Evolutionary conservation across 2,888 invertebrate genomes (phyloP).

Genomic region (Empis livida): DNA sequence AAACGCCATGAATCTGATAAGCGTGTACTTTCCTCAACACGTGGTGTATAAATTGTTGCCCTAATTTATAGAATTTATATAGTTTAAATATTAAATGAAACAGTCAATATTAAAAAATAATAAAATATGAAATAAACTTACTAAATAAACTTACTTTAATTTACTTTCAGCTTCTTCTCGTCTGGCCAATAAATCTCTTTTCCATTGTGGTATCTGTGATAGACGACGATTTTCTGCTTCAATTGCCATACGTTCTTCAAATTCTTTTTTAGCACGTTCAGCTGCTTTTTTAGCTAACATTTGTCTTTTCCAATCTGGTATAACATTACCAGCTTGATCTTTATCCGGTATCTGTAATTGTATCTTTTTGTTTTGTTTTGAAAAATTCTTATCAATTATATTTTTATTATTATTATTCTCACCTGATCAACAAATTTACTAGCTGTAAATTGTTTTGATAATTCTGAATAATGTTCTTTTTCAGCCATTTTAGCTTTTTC

Average conservation of each 20-base stretch:
- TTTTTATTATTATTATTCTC: constrained; percentile 25
- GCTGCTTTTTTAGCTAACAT: constrained; percentile 92
- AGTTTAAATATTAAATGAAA: constrained; percentile 2
- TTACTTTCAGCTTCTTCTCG: constrained; percentile 66
- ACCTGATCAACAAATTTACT: constrained; percentile 86
- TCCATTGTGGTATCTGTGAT: constrained; percentile 87
- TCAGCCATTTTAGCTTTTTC: constrained; percentile 77
- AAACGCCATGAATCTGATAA: constrained; percentile 37
- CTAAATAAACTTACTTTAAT: constrained; percentile 46
- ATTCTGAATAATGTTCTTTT: constrained; percentile 67
- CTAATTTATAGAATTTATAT: constrained; percentile 23
- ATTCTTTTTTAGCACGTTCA: constrained; percentile 80
- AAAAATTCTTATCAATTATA: constrained; percentile 2
- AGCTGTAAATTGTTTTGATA: constrained; percentile 70
- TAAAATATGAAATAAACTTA: background rate
- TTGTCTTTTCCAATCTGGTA: constrained; percentile 91
- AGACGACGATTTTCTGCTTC: constrained; percentile 76
- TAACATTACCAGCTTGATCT: constrained; percentile 75
- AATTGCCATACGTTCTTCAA: constrained; percentile 71
- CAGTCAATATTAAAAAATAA: too few relatives aligned
- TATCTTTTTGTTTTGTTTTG: constrained; percentile 20
- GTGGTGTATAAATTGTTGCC: constrained; percentile 57
- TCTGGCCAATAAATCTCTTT: constrained; percentile 72
- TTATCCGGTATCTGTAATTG: constrained; percentile 68
- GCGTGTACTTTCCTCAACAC: constrained; percentile 45